Conservation (phyloP, 2,797 vertebrate genomes). For the Halcyon leucocephala region DNA sequence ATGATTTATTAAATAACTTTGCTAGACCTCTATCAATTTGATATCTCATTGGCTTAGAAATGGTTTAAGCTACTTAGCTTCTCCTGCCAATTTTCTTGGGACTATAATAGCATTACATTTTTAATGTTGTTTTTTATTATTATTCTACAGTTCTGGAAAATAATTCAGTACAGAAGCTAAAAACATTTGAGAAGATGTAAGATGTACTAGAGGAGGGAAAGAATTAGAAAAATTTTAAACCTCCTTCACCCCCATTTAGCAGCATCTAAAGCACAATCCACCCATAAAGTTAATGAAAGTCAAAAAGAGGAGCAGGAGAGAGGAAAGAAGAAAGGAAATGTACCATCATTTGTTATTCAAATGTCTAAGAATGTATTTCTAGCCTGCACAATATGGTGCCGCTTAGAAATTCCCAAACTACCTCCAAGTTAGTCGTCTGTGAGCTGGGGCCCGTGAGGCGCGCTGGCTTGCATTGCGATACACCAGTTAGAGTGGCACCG, state of each 20-base stretch:
- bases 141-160: neutral
- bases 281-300: neutral
- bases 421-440: neutral
- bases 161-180: neutral
- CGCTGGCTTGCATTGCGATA: accelerated
- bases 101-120: neutral
- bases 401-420: neutral
- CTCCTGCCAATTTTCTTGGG: neutral
- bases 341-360: neutral
- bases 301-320: neutral
- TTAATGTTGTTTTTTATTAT: neutral
- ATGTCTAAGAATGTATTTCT: neutral
- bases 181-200: neutral
- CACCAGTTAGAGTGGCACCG: neutral
- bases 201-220: neutral
- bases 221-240: neutral
- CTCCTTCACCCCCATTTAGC: neutral
- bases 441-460: accelerated
- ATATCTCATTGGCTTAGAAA: conserved; percentile 7
- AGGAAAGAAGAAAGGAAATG: neutral
- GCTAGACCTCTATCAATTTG: conserved; percentile 13
- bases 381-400: neutral
- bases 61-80: neutral
- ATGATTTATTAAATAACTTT: conserved; percentile 24
- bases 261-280: neutral